Base-by-base conservation (phyloP, 2,888 invertebrate species). In the Andrena trimmerana region DNA sequence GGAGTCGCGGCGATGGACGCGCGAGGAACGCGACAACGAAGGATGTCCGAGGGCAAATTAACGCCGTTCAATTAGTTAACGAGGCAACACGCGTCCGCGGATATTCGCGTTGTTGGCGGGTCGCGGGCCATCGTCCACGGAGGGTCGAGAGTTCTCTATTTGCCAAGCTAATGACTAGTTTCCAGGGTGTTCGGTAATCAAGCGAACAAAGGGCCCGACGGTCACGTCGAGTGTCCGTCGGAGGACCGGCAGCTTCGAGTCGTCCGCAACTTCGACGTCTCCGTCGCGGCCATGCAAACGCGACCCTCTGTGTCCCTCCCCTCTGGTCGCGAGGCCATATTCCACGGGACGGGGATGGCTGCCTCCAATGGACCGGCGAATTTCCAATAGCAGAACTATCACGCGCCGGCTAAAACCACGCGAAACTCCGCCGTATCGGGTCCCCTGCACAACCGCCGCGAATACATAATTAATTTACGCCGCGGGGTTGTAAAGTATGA, bases 131-230 rank as follows among this genome's bases (percentile, higher is more conserved):
- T 73, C 65, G 27, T 16, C 48, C 57, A 72, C 68, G 54, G 79
- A 59, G 36, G 60, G 73, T n/a, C 33, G 2, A 2, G 42, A 52
- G n/a, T 78, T 71, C 66, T 86, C 87, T 91, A 87, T 92, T 92
- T 92, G 90, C 90, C 70, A 82, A 90, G 89, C 90, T 91, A 92
- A 92, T 92, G 91, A 92, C 88, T 87, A 89, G 90, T 91, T 90
- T 84, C 88, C 85, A 85, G 81, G 87, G 89, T 88, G 85, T 90
- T 90, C 89, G 86, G 89, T 92, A 93, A 92, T 91, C 90, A 91
- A 90, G 87, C 81, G 90, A 90, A 92, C 91, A 93, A 92, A 91
- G 92, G 90, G 89, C 89, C 62, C 87, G 87, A 85, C 89, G 90
- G 90, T 90, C 90, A 90, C 88, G 90, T 89, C 83, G 86, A 86